Percentiles rank a stretch among this genome's conserved stretches.
These are phyloP conservation scores for Cephus nigrinus DNA, from an alignment of 2,888 invertebrate genomes.

Conservation along the genomic window DNA sequence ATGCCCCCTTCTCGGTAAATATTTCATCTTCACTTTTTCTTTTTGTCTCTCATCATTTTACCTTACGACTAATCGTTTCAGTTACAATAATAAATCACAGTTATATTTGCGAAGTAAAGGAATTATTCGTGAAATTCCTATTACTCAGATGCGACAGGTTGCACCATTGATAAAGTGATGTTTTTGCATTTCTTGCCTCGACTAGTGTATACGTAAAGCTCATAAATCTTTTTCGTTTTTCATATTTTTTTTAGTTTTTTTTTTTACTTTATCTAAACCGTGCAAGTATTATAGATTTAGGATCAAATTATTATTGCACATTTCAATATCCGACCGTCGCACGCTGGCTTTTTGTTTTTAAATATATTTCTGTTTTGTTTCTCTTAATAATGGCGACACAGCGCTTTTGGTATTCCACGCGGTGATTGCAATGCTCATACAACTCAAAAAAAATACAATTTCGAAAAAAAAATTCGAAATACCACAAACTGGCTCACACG, in stretches of 20 bases:
- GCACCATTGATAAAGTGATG: constrained; percentile 49
- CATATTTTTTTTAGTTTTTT: constrained; percentile 21
- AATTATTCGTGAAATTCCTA: constrained; percentile 39
- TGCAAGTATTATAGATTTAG: background rate
- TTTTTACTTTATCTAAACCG: constrained; percentile 12
- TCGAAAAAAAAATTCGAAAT: background rate
- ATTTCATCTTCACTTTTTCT: background rate
- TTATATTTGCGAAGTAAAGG: constrained; percentile 28
- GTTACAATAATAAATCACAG: constrained; percentile 49
- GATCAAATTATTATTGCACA: constrained; percentile 42
- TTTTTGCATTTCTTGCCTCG: constrained; percentile 47
- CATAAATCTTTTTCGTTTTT: constrained; percentile 41
- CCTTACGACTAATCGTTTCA: constrained; percentile 47
- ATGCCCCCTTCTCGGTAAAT: background rate
- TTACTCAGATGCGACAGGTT: constrained; percentile 47
- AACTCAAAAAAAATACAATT: constrained; percentile 26
- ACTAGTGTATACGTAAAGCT: constrained; percentile 56
- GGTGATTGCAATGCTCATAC: constrained; percentile 25
- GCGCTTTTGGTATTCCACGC: background rate
- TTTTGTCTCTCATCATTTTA: constrained; percentile 12
- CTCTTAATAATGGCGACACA: background rate
- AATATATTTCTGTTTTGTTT: background rate
- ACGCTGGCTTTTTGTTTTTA: background rate
- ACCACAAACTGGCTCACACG: background rate
- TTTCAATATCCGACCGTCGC: constrained; percentile 13